Percentiles rank a stretch among this genome's conserved stretches.
phyloP scores from a whole-genome alignment of 2,113 vertebrate genomes.

The Lycaon pictus region DNA sequence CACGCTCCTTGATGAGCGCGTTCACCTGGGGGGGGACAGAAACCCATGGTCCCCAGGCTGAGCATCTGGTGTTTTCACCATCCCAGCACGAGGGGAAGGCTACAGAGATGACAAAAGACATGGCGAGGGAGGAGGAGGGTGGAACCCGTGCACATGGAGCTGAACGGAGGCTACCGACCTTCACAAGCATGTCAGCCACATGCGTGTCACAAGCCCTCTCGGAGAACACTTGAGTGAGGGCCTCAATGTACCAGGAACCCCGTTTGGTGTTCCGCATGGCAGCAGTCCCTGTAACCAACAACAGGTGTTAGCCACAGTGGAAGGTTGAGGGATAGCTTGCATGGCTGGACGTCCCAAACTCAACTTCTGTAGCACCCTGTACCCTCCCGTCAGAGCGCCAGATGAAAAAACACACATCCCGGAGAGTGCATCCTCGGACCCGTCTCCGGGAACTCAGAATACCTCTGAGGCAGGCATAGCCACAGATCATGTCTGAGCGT shows the following conservation, averaged over 20 bases:
- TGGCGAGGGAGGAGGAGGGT: neutral
- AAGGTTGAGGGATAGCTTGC: neutral
- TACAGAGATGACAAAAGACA: neutral
- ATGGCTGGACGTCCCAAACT: neutral
- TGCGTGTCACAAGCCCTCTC: conserved; percentile 93
- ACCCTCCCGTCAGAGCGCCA: neutral
- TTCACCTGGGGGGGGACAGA: conserved; percentile 91
- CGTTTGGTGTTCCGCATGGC: conserved; percentile 98
- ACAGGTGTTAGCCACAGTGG: rapidly evolving
- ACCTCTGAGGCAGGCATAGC: conserved; percentile 98
- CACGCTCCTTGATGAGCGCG: conserved; percentile 93
- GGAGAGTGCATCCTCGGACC: rapidly evolving
- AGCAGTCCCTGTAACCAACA: conserved; percentile 90
- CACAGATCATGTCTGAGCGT: conserved; percentile 97
- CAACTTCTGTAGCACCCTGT: rapidly evolving
- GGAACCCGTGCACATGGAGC: rapidly evolving
- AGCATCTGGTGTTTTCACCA: neutral
- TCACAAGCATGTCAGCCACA: conserved; percentile 96
- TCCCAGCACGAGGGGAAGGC: rapidly evolving
- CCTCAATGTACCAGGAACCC: conserved; percentile 98
- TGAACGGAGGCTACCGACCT: conserved; percentile 85
- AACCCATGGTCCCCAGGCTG: neutral
- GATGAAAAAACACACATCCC: rapidly evolving
- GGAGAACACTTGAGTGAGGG: conserved; percentile 92
- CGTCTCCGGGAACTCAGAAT: conserved; percentile 78